Percentiles rank a stretch among this genome's conserved stretches.
Evolutionary conservation across 2,113 vertebrate species (phyloP).

Genomic region (Psilopogon haemacephalus): DNA sequence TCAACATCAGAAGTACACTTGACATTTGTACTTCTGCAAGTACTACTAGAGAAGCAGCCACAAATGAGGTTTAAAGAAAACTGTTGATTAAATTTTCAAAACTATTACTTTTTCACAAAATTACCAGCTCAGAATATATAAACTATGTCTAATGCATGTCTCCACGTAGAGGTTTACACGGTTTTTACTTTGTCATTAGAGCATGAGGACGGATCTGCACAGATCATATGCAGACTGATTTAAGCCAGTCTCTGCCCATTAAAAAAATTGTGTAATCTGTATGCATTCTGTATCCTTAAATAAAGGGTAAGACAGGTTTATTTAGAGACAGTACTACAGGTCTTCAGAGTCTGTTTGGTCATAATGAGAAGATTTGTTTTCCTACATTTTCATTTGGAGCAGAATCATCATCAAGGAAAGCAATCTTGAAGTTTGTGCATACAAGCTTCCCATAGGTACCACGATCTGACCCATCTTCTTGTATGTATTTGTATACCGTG

Average conservation of each 20-base stretch:
- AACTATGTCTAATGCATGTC: neutral
- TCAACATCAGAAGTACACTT: neutral
- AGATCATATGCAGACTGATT: neutral
- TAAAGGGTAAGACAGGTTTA: neutral
- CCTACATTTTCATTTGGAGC: constrained; percentile 77
- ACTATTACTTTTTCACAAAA: neutral
- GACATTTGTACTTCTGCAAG: neutral
- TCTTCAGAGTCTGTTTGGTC: neutral
- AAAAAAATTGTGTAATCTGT: neutral
- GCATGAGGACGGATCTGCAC: neutral
- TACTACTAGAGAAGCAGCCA: neutral
- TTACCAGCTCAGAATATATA: neutral
- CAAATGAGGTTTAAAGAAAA: neutral
- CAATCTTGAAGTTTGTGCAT: constrained; percentile 89
- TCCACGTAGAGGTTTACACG: neutral
- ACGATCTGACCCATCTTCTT: constrained; percentile 83
- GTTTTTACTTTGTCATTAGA: neutral
- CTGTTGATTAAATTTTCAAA: neutral
- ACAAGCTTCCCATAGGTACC: constrained; percentile 82
- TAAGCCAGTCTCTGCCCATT: neutral
- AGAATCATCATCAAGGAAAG: constrained; percentile 81
- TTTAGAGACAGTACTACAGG: neutral
- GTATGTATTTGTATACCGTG: constrained; percentile 79
- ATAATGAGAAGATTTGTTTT: neutral
- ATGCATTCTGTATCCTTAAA: neutral